Percentiles rank a stretch among this genome's conserved stretches.
These are phyloP conservation scores for Mellivora capensis DNA, from an alignment of 2,113 vertebrate species.

Conservation along the genomic window DNA sequence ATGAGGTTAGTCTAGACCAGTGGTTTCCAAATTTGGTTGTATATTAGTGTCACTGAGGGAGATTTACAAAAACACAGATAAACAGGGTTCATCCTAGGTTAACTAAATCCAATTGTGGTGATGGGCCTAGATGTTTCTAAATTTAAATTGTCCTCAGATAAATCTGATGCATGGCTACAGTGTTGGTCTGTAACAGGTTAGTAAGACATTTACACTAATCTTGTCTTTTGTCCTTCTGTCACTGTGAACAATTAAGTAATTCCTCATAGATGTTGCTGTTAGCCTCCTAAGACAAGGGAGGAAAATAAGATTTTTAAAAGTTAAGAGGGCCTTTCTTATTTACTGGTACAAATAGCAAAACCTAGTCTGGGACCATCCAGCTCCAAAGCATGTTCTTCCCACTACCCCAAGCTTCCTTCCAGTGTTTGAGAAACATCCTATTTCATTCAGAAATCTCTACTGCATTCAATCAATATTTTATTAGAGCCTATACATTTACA, in stretches of 20 bases:
- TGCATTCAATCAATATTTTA: background rate
- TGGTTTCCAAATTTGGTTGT: background rate
- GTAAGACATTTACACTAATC: background rate
- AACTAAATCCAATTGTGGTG: background rate
- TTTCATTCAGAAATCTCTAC: constrained; percentile 26
- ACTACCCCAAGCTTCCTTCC: background rate
- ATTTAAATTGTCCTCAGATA: background rate
- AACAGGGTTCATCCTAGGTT: background rate
- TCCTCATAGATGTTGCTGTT: background rate
- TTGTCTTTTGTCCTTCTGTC: background rate
- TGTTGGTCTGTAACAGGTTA: background rate
- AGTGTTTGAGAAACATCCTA: background rate
- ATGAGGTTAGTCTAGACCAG: background rate
- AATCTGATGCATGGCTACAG: background rate
- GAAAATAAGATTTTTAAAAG: background rate
- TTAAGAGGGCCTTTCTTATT: background rate
- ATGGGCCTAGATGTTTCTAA: background rate
- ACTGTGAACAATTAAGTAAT: background rate
- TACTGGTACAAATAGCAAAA: background rate
- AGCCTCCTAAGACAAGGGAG: background rate
- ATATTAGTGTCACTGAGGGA: background rate
- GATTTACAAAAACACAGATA: background rate
- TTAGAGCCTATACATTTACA: background rate
- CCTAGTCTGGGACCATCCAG: background rate
- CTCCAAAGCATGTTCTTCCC: background rate